These are phyloP conservation scores for Pocota personata DNA, from an alignment of 2,888 invertebrate species.

Conservation along the genomic window DNA sequence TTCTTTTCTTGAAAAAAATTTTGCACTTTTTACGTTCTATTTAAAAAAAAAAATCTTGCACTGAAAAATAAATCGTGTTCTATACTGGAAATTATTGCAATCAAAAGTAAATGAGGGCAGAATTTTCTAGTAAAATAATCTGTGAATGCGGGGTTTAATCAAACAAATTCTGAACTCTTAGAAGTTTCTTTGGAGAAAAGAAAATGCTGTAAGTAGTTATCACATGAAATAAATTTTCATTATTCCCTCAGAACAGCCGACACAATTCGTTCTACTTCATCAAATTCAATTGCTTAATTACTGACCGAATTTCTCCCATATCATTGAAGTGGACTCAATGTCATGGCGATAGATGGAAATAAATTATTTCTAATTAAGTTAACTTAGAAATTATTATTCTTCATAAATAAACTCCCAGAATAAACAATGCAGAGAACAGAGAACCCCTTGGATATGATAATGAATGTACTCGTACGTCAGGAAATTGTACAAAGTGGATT, in stretches of 20 bases:
- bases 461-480: not conserved
- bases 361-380: conserved; percentile 39
- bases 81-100: too few relatives aligned
- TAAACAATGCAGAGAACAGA: not conserved
- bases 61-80: too few relatives aligned
- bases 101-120: too few relatives aligned
- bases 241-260: not conserved
- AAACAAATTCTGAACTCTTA: too few relatives aligned
- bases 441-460: not conserved
- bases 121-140: too few relatives aligned
- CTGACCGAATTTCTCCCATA: not conserved
- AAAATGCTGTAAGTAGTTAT: not conserved
- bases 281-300: conserved; percentile 32
- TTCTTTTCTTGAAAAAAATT: too few relatives aligned
- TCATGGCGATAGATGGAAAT: conserved; percentile 10
- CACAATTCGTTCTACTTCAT: not conserved
- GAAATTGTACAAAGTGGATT: not conserved
- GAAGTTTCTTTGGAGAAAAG: too few relatives aligned
- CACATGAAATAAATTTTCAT: conserved; percentile 7
- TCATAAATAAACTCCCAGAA: conserved; percentile 10
- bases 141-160: too few relatives aligned
- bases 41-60: too few relatives aligned
- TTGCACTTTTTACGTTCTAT: too few relatives aligned
- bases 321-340: not conserved
- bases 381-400: conserved; percentile 4